Percentiles rank a stretch among this genome's conserved stretches.
phyloP scores from a whole-genome alignment of 2,888 invertebrate genomes.

The Acrocera orbiculus region DNA sequence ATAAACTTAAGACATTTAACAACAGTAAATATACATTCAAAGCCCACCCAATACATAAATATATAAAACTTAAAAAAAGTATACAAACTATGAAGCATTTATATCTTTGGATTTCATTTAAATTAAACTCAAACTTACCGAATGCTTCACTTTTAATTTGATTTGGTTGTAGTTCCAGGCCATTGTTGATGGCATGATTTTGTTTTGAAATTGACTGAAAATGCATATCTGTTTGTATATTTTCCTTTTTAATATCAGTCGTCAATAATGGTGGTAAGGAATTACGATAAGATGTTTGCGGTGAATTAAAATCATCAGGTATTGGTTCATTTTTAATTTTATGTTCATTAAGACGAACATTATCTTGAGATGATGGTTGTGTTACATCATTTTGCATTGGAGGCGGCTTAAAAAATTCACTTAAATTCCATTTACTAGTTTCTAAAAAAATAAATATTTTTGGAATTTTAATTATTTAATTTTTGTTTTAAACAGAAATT shows the following conservation, averaged over 20 bases:
- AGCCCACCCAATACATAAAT: no score
- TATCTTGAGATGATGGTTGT: constrained; percentile 7
- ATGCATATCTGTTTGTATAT: neutral
- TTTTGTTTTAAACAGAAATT: neutral
- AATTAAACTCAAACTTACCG: no score
- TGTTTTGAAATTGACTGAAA: neutral
- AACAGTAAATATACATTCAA: no score
- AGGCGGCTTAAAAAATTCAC: constrained; percentile 10
- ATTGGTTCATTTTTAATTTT: constrained; percentile 18
- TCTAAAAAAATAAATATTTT: constrained; percentile 2
- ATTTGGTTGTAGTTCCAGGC: constrained; percentile 15
- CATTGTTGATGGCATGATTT: constrained; percentile 3
- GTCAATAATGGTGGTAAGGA: constrained; percentile 12
- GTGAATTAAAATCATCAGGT: constrained; percentile 17
- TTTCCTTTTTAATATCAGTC: constrained; percentile 23
- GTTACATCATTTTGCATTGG: constrained; percentile 8
- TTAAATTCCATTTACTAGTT: constrained; percentile 12
- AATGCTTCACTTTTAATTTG: constrained; percentile 25
- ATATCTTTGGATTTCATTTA: no score
- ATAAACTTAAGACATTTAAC: no score
- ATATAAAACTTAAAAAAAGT: no score
- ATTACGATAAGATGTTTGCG: constrained; percentile 9
- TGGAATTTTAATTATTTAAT: neutral
- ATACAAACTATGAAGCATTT: no score
- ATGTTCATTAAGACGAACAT: constrained; percentile 10